Evolutionary conservation across 2,797 vertebrate genomes (phyloP).

Genomic region (Rousettus madagascariensis): DNA sequence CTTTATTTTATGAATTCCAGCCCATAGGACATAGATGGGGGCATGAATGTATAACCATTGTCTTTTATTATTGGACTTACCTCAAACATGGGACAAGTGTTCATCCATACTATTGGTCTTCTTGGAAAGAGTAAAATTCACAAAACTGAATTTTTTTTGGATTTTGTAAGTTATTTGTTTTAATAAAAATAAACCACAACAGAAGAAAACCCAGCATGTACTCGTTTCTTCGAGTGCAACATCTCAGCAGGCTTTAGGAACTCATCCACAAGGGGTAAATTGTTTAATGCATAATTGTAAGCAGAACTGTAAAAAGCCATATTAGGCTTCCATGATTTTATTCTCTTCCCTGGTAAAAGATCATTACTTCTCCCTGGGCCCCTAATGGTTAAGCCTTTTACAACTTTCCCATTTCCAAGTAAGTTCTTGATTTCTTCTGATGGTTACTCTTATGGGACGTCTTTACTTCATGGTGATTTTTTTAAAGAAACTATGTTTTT

Average conservation of each 20-base stretch:
- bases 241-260: slow-evolving; percentile 66
- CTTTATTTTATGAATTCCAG: slow-evolving; percentile 75
- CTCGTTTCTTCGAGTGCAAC: slow-evolving; percentile 35
- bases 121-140: slow-evolving; percentile 64
- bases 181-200: slow-evolving; percentile 71
- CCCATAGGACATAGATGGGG: slow-evolving; percentile 66
- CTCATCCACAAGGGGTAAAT: slow-evolving; percentile 66
- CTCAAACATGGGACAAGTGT: slow-evolving; percentile 45
- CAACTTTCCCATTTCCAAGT: slow-evolving; percentile 56
- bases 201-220: slow-evolving; percentile 65
- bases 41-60: slow-evolving; percentile 62
- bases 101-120: slow-evolving; percentile 45
- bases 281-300: slow-evolving; percentile 60
- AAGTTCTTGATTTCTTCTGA: slow-evolving; percentile 64
- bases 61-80: slow-evolving; percentile 50
- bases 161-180: slow-evolving; percentile 55
- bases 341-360: slow-evolving; percentile 61
- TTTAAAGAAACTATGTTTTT: slow-evolving; percentile 57
- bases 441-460: slow-evolving; percentile 18
- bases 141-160: slow-evolving; percentile 48
- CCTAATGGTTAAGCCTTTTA: slow-evolving; percentile 63
- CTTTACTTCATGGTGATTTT: slow-evolving; percentile 29
- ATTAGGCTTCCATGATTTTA: slow-evolving; percentile 62
- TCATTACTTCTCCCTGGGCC: slow-evolving; percentile 67
- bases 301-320: slow-evolving; percentile 63